A percentile compares a stretch with the other conserved stretches of the same genome.
These are phyloP conservation scores for Melinaea marsaeus DNA, from an alignment of 2,888 invertebrate species.

Conservation along the genomic window DNA sequence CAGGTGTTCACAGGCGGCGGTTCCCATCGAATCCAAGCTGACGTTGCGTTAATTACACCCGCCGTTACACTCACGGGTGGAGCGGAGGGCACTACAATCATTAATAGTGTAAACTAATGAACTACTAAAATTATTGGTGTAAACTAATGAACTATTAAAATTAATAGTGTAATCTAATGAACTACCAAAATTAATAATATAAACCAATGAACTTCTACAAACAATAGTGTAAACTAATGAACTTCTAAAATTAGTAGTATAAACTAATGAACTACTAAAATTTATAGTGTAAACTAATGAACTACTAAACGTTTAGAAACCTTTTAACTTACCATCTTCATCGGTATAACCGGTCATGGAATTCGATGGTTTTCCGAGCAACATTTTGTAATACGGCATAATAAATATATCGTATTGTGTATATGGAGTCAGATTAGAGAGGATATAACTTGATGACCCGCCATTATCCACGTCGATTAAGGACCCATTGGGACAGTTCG, in stretches of 20 bases:
- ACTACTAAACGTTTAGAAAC: constrained; percentile 5
- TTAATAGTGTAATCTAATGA: constrained; percentile 2
- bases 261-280: constrained; percentile 4
- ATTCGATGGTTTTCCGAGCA: constrained; percentile 96
- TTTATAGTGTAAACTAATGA: constrained; percentile 5
- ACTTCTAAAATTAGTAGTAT: background rate
- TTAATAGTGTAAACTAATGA: constrained; percentile 7
- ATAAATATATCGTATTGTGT: constrained; percentile 95
- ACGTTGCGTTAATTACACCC: constrained; percentile 89
- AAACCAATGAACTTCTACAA: constrained; percentile 4
- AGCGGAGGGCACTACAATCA: constrained; percentile 81
- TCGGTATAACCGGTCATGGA: constrained; percentile 89
- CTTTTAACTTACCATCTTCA: constrained; percentile 82
- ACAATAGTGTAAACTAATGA: background rate
- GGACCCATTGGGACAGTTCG: constrained; percentile 78
- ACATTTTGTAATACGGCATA: constrained; percentile 90
- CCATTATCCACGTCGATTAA: constrained; percentile 83
- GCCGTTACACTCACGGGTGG: constrained; percentile 88
- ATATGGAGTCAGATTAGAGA: constrained; percentile 88
- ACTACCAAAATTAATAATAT: background rate
- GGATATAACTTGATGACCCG: constrained; percentile 83
- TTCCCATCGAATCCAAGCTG: constrained; percentile 89
- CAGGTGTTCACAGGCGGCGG: constrained; percentile 86
- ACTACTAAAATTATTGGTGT: background rate
- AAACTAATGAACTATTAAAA: constrained; percentile 5